Conservation (phyloP, 2,888 invertebrate genomes). For the Parnassius glacialis region DNA sequence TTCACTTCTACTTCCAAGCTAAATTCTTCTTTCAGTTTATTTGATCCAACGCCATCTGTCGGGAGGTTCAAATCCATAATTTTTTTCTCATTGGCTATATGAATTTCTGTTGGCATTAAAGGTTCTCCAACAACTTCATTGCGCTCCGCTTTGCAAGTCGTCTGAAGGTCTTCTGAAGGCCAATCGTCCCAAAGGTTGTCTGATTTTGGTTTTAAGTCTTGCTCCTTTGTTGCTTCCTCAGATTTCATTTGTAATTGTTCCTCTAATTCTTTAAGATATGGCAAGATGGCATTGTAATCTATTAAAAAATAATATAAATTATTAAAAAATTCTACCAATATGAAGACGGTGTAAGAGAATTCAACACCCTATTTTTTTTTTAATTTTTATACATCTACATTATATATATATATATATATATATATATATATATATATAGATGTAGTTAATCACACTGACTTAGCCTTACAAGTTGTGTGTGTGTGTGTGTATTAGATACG, state of each 20-base stretch:
- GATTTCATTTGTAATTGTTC: conserved; percentile 52
- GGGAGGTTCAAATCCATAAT: conserved; percentile 16
- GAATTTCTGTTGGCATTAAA: conserved; percentile 8
- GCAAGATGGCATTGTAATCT: conserved; percentile 73
- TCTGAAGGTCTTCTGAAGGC: conserved; percentile 28
- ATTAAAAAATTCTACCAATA: no score
- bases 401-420: no score
- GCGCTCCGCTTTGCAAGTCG: conserved; percentile 35
- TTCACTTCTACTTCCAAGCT: conserved; percentile 33
- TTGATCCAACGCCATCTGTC: not conserved
- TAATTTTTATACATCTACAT: no score
- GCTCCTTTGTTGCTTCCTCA: conserved; percentile 32
- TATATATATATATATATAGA: no score
- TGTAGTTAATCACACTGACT: no score
- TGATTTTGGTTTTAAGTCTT: conserved; percentile 31
- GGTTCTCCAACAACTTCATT: conserved; percentile 27
- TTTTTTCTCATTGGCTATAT: conserved; percentile 19
- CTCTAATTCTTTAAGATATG: conserved; percentile 67
- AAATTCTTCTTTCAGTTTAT: conserved; percentile 24
- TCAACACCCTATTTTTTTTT: no score
- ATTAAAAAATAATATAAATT: conserved; percentile 2
- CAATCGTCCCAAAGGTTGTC: conserved; percentile 40
- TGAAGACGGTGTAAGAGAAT: no score
- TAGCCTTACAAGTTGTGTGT: no score
- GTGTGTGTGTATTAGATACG: no score